Evolutionary conservation across 2,888 invertebrate genomes (phyloP).

Genomic region (Tiliacea citrago): DNA sequence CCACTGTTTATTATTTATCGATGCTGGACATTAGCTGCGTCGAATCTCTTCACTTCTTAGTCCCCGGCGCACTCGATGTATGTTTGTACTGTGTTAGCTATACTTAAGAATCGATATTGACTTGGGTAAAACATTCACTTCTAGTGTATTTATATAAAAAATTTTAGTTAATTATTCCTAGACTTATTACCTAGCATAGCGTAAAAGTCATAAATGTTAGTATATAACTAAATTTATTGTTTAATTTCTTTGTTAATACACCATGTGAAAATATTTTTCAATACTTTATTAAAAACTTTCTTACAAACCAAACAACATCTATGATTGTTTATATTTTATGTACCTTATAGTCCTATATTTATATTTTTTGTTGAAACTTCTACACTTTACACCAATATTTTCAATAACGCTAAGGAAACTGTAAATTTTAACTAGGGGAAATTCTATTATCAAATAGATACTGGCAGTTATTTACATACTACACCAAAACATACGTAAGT

Average conservation of each 20-base stretch:
- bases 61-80: slow-evolving; percentile 80
- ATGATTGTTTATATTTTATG: slow-evolving; percentile 57
- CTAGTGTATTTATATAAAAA: slow-evolving; percentile 90
- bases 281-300: slow-evolving; percentile 90
- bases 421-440: not conserved
- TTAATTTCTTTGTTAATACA: slow-evolving; percentile 88
- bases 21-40: slow-evolving; percentile 72
- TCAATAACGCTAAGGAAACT: not conserved
- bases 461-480: not conserved
- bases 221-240: slow-evolving; percentile 90
- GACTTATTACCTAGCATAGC: slow-evolving; percentile 89
- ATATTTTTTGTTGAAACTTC: slow-evolving; percentile 35
- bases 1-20: slow-evolving; percentile 61
- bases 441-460: slow-evolving; percentile 1
- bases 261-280: slow-evolving; percentile 90
- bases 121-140: slow-evolving; percentile 85
- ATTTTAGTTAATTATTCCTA: slow-evolving; percentile 89
- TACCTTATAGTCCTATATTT: slow-evolving; percentile 53
- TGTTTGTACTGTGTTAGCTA: slow-evolving; percentile 84
- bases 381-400: slow-evolving; percentile 25
- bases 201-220: slow-evolving; percentile 89
- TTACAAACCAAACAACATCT: slow-evolving; percentile 81
- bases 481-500: slow-evolving; percentile 18
- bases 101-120: slow-evolving; percentile 82
- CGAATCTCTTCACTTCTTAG: slow-evolving; percentile 74